Conservation (phyloP, 2,888 invertebrate genomes). For the Buathra laborator region DNA sequence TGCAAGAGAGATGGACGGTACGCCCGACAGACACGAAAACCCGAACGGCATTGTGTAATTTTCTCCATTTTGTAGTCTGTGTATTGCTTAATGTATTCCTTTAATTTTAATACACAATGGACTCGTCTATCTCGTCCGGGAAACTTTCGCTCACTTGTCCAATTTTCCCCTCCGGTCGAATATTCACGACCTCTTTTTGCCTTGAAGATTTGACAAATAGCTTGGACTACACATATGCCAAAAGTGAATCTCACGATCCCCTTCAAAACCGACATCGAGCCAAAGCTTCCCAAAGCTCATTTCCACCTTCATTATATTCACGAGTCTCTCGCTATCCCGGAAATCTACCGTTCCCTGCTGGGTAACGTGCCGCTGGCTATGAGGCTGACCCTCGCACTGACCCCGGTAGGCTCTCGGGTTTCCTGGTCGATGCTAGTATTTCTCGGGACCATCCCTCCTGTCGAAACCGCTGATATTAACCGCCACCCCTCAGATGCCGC, state of each 20-base stretch:
- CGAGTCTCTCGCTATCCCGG: conserved; percentile 26
- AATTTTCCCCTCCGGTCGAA: conserved; percentile 34
- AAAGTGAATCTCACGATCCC: conserved; percentile 2
- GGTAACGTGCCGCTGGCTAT: not conserved
- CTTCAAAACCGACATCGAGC: conserved; percentile 2
- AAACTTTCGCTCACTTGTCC: conserved; percentile 27
- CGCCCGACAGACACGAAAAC: conserved; percentile 67
- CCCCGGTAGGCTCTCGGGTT: conserved; percentile 33
- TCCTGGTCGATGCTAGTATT: conserved; percentile 6
- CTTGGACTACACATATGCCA: not conserved
- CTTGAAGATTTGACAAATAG: conserved; percentile 28
- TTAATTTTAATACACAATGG: conserved; percentile 77
- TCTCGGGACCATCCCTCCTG: conserved; percentile 8
- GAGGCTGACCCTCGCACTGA: conserved; percentile 4
- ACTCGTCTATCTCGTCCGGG: conserved; percentile 23
- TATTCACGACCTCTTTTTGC: not conserved
- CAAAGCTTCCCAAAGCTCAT: not conserved
- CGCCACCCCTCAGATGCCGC: conserved; percentile 1
- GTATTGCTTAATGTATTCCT: conserved; percentile 75
- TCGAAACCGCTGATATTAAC: conserved; percentile 16
- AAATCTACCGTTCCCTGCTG: conserved; percentile 18
- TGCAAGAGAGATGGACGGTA: conserved; percentile 12
- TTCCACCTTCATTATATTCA: conserved; percentile 27
- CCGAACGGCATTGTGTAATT: conserved; percentile 73
- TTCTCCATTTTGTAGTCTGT: not conserved